These are phyloP conservation scores for Entomyzon cyanotis DNA, from an alignment of 2,113 vertebrate genomes.

Conservation along the genomic window DNA sequence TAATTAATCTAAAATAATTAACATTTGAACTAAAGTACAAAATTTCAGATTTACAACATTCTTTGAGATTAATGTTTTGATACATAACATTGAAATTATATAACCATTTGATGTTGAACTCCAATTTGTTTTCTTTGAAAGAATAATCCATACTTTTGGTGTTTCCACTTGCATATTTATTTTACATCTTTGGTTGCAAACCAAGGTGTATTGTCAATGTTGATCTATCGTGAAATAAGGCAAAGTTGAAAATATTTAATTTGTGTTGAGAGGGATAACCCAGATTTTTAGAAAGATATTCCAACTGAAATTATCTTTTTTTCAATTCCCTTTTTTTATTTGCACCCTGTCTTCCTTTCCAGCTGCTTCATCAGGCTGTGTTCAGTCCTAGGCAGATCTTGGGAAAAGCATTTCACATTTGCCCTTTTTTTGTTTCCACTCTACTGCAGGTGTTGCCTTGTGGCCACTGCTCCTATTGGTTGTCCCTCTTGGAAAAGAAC, in stretches of 20 bases:
- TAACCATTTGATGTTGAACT: constrained; percentile 26
- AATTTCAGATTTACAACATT: neutral
- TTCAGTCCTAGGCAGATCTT: neutral
- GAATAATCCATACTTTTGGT: neutral
- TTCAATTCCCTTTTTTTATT: neutral
- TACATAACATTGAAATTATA: neutral
- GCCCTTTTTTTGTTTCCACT: neutral
- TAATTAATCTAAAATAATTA: constrained; percentile 43
- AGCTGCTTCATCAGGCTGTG: neutral
- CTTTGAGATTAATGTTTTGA: neutral
- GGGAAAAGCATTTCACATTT: neutral
- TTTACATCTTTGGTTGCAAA: neutral
- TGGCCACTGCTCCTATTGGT: neutral
- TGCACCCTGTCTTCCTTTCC: neutral
- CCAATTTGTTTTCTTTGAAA: neutral
- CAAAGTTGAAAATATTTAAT: neutral
- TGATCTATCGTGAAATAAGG: neutral
- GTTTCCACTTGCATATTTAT: neutral
- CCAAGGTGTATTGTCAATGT: neutral
- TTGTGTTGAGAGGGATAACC: neutral
- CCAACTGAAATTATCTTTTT: neutral
- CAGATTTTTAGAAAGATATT: neutral
- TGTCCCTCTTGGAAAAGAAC: neutral
- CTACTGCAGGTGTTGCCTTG: neutral
- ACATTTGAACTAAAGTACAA: constrained; percentile 4